Percentiles rank a stretch among this genome's conserved stretches.
These are phyloP conservation scores for Cephus sareptanus DNA, from an alignment of 2,888 invertebrate genomes.

Conservation along the genomic window DNA sequence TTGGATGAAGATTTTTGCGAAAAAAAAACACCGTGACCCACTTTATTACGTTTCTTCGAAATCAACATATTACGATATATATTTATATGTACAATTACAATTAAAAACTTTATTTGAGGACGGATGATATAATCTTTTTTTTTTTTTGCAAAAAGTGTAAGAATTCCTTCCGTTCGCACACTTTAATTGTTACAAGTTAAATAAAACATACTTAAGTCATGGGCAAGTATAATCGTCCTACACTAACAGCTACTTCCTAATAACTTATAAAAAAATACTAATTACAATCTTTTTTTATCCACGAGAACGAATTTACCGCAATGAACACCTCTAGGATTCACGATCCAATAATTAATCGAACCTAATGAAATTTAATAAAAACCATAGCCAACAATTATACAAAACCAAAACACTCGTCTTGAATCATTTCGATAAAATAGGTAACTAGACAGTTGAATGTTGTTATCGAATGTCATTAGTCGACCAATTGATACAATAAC, in stretches of 20 bases:
- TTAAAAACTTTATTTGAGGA: constrained; percentile 1
- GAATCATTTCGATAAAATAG: no score
- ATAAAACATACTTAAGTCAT: constrained; percentile 58
- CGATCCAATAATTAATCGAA: no score
- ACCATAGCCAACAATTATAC: no score
- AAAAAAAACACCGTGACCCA: no score
- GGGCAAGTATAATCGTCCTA: constrained; percentile 63
- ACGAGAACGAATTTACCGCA: constrained; percentile 35
- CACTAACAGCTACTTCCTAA: constrained; percentile 51
- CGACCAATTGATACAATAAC: no score
- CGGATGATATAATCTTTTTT: background rate
- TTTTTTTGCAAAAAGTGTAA: background rate
- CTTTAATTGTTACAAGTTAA: constrained; percentile 45
- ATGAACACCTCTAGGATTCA: no score
- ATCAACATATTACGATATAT: background rate
- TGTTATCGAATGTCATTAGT: no score
- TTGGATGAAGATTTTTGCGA: no score
- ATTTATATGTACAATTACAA: constrained; percentile 6
- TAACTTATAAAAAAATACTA: constrained; percentile 47
- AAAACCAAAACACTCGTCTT: no score
- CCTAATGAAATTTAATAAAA: no score
- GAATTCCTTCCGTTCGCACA: background rate
- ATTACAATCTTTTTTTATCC: constrained; percentile 48
- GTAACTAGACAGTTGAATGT: no score
- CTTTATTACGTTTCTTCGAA: no score